phyloP scores from a whole-genome alignment of 2,113 vertebrate species.

The Spermophilus dauricus region DNA sequence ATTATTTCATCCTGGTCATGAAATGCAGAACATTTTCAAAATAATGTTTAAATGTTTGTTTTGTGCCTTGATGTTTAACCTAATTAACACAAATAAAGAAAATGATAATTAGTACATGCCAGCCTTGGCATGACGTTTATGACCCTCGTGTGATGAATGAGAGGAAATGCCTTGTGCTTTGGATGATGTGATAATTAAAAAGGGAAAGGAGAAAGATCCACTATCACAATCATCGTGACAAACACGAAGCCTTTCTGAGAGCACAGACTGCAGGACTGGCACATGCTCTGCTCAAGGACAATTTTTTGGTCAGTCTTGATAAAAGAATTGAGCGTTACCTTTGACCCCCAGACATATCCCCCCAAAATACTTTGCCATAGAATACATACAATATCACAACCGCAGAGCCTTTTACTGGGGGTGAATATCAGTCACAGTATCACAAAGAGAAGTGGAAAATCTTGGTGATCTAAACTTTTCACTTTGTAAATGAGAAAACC shows the following conservation, averaged over 20 bases:
- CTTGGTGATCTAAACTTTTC: background rate
- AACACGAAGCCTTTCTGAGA: background rate
- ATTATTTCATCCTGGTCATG: background rate
- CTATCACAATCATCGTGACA: background rate
- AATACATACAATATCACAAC: background rate
- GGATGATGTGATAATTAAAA: constrained; percentile 45
- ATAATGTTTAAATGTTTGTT: constrained; percentile 38
- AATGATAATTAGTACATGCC: constrained; percentile 41
- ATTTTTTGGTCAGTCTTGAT: background rate
- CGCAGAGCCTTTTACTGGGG: background rate
- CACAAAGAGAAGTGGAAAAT: background rate
- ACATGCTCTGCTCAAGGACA: background rate
- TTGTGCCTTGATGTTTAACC: constrained; percentile 47
- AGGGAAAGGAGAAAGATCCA: background rate
- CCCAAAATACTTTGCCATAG: background rate
- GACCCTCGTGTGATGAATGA: constrained; percentile 21
- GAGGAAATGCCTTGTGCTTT: background rate
- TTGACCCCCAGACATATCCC: background rate
- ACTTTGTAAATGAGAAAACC: background rate
- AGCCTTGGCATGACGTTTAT: background rate
- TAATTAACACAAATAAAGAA: constrained; percentile 65
- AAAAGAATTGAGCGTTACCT: background rate
- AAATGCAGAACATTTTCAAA: constrained; percentile 22
- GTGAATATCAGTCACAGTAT: background rate
- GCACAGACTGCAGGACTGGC: too few species aligned